These are phyloP conservation scores for Euplagia quadripunctaria DNA, from an alignment of 2,888 invertebrate genomes.

Conservation along the genomic window DNA sequence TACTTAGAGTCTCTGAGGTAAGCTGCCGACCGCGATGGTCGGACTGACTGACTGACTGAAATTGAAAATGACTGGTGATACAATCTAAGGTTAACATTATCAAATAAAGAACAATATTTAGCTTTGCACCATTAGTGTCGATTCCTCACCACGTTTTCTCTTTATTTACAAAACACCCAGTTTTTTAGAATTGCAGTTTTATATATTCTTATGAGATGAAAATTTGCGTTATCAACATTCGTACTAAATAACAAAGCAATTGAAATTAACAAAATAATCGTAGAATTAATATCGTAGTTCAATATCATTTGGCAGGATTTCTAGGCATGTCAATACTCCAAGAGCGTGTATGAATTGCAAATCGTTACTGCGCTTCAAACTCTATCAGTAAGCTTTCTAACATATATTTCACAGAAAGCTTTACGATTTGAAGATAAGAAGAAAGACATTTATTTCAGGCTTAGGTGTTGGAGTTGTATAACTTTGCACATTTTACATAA, in stretches of 20 bases:
- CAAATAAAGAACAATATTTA: too few species aligned
- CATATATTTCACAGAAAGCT: not conserved
- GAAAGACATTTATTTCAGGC: not conserved
- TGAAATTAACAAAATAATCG: not conserved
- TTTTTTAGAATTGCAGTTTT: too few species aligned
- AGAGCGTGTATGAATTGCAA: not conserved
- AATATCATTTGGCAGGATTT: not conserved
- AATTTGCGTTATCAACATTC: not conserved
- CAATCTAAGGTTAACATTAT: too few species aligned
- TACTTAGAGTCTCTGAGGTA: too few species aligned
- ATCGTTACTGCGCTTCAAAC: not conserved
- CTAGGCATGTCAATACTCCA: not conserved
- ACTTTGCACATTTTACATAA: not conserved
- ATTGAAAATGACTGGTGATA: too few species aligned
- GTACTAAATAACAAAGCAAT: slow-evolving; percentile 3
- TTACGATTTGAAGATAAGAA: not conserved
- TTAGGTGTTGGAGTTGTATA: not conserved
- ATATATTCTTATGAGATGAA: too few species aligned
- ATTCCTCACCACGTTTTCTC: too few species aligned
- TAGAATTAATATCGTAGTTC: not conserved
- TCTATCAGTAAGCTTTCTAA: not conserved
- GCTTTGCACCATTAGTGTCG: too few species aligned
- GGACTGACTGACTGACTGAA: too few species aligned
- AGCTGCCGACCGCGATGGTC: too few species aligned
- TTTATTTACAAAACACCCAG: too few species aligned